phyloP scores from a whole-genome alignment of 2,797 vertebrate genomes.

The Gymnothorax javanicus region DNA sequence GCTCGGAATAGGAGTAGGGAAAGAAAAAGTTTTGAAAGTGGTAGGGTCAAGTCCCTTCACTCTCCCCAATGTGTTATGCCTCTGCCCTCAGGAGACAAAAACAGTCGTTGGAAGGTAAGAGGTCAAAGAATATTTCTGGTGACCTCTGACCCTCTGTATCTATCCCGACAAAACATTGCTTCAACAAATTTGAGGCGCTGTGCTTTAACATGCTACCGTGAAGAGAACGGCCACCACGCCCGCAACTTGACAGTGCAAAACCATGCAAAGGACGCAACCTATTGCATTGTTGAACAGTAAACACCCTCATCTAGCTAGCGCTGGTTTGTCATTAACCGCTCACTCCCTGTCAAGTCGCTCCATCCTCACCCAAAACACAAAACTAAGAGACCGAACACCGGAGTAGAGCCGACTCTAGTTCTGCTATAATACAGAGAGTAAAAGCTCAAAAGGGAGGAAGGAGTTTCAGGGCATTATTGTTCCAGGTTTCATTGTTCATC shows the following conservation, averaged over 20 bases:
- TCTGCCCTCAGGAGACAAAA: too few species aligned
- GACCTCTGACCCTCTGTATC: too few species aligned
- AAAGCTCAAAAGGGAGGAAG: not conserved
- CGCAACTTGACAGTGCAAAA: not conserved
- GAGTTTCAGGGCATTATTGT: not conserved
- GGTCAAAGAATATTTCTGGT: not conserved
- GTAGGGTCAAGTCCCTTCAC: too few species aligned
- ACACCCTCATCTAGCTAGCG: not conserved
- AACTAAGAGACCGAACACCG: not conserved
- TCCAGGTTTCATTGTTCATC: not conserved
- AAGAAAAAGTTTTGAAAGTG: too few species aligned
- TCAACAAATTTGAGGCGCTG: not conserved
- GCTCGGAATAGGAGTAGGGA: too few species aligned
- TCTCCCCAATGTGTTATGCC: too few species aligned
- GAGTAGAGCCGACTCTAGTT: not conserved
- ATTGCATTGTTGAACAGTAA: not conserved
- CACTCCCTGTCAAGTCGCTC: not conserved
- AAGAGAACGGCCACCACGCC: not conserved
- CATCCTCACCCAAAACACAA: not conserved
- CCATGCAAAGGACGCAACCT: not conserved
- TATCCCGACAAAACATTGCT: not conserved
- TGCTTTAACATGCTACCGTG: not conserved
- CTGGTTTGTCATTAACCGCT: not conserved
- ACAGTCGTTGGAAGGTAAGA: not conserved
- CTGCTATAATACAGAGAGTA: not conserved